Evolutionary conservation across 2,888 invertebrate species (phyloP).

Genomic region (Calliphora vomitoria): DNA sequence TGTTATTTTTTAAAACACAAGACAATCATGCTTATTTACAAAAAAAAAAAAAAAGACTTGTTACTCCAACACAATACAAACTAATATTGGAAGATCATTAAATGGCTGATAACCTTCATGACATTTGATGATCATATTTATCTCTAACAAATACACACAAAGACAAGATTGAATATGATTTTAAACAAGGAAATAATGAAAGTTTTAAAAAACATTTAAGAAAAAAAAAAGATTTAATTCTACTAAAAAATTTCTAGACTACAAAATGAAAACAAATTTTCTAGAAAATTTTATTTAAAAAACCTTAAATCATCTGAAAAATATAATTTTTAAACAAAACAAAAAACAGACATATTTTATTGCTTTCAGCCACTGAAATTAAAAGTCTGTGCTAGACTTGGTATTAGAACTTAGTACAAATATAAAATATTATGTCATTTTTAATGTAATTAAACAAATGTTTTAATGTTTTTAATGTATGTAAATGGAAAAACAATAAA

Average conservation of each 20-base stretch:
- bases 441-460: conserved; percentile 72
- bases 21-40: conserved; percentile 34
- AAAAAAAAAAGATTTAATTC: conserved; percentile 40
- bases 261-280: conserved; percentile 36
- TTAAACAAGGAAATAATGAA: conserved; percentile 26
- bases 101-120: conserved; percentile 59
- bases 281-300: conserved; percentile 45
- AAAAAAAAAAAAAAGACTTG: conserved; percentile 35
- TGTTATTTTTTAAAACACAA: conserved; percentile 4
- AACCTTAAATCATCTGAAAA: conserved; percentile 27
- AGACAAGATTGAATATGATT: conserved; percentile 24
- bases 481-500: conserved; percentile 73
- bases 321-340: not conserved
- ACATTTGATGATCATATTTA: conserved; percentile 44
- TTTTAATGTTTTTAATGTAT: conserved; percentile 67
- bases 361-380: not conserved
- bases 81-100: conserved; percentile 27
- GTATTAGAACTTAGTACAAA: not conserved
- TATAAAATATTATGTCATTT: conserved; percentile 67
- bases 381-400: not conserved
- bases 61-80: conserved; percentile 12
- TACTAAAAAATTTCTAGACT: too few species aligned
- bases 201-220: conserved; percentile 33
- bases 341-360: conserved; percentile 14
- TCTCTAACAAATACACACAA: conserved; percentile 27